Conservation (phyloP, 2,888 invertebrate species). For the Thumatha senex region DNA sequence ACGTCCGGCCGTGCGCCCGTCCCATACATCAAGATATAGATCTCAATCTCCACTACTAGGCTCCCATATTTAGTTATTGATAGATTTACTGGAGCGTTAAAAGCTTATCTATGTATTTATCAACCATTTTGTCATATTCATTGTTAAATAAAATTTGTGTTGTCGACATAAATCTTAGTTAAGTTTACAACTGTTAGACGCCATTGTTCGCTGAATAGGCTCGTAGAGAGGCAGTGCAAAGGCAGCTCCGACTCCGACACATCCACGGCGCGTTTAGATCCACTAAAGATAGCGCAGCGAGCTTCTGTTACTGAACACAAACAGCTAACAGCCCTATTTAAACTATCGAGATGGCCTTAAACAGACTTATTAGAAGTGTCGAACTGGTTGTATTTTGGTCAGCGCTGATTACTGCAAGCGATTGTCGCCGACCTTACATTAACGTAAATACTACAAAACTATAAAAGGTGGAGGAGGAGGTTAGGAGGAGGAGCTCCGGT, state of each 20-base stretch:
- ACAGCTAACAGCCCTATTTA: slow-evolving; percentile 5
- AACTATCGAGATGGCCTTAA: slow-evolving; percentile 25
- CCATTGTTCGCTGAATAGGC: slow-evolving; percentile 20
- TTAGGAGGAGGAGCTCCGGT: too few relatives aligned
- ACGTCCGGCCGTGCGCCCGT: slow-evolving; percentile 25
- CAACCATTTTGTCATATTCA: slow-evolving; percentile 31
- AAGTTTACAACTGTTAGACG: slow-evolving; percentile 10
- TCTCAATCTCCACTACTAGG: slow-evolving; percentile 22
- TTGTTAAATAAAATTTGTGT: slow-evolving; percentile 16
- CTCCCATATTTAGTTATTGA: slow-evolving; percentile 22
- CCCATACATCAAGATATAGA: slow-evolving; percentile 37
- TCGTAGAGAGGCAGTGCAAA: slow-evolving; percentile 3
- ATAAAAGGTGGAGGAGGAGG: not conserved
- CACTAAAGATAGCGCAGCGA: slow-evolving; percentile 20
- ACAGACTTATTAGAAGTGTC: slow-evolving; percentile 27
- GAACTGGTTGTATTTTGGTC: slow-evolving; percentile 8
- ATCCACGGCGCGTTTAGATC: slow-evolving; percentile 23
- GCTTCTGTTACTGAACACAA: slow-evolving; percentile 20
- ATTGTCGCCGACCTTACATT: not conserved
- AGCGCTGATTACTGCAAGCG: not conserved
- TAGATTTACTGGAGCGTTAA: slow-evolving; percentile 29
- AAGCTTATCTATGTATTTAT: slow-evolving; percentile 30
- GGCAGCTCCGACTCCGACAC: slow-evolving; percentile 22
- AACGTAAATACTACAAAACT: not conserved
- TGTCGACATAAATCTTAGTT: slow-evolving; percentile 15